These are phyloP conservation scores for Fukomys damarensis DNA, from an alignment of 2,113 vertebrate genomes.

Conservation along the genomic window DNA sequence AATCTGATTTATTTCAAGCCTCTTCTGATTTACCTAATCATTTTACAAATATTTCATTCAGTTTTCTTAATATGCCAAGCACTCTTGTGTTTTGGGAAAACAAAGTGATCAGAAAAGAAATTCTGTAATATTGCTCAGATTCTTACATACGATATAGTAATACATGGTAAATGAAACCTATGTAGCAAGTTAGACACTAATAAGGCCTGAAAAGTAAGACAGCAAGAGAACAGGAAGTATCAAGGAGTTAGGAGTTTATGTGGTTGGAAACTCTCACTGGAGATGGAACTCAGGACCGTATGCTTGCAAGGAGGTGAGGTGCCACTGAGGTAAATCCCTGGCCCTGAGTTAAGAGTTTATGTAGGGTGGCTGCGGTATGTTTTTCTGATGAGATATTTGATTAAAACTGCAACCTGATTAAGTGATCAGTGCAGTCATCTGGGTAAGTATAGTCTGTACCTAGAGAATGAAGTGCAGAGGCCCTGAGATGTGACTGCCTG, in stretches of 20 bases:
- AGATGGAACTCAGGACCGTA: too few relatives aligned
- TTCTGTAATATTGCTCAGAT: background rate
- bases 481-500: background rate
- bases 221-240: background rate
- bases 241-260: background rate
- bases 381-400: background rate
- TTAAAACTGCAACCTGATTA: slow-evolving; percentile 22
- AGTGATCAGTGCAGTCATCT: slow-evolving; percentile 20
- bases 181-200: background rate
- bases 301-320: too few relatives aligned
- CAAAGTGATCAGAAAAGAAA: slow-evolving; percentile 41
- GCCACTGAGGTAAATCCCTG: too few relatives aligned
- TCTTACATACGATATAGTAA: background rate
- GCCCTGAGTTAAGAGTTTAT: slow-evolving; percentile 25
- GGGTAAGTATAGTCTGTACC: background rate
- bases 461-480: background rate
- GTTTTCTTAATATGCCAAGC: background rate
- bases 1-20: background rate
- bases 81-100: background rate
- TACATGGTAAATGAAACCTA: background rate
- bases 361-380: background rate
- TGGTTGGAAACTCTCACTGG: too few relatives aligned
- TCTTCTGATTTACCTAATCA: background rate
- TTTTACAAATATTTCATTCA: slow-evolving; percentile 20
- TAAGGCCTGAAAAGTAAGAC: background rate